These are phyloP conservation scores for Nephrotoma guestfalica DNA, from an alignment of 2,888 invertebrate genomes.

Conservation along the genomic window DNA sequence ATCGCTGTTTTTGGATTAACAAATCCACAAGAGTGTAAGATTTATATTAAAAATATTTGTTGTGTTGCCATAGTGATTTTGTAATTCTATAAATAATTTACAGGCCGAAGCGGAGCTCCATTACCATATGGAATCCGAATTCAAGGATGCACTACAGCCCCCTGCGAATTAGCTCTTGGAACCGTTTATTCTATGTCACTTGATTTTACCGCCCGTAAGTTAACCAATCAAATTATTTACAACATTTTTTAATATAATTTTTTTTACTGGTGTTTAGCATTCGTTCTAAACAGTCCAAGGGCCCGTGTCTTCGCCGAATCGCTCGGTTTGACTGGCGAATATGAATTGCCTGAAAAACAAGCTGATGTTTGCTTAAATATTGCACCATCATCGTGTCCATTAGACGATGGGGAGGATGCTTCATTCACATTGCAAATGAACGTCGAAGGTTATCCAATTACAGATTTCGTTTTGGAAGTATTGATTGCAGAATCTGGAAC, in stretches of 20 bases:
- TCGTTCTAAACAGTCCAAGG: not conserved
- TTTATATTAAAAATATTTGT: not conserved
- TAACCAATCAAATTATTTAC: not conserved
- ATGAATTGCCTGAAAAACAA: not conserved
- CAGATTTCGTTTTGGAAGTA: not conserved
- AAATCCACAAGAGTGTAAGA: not conserved
- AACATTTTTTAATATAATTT: not conserved
- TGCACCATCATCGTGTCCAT: not conserved
- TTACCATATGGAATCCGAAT: not conserved
- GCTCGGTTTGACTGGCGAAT: not conserved
- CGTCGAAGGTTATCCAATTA: not conserved
- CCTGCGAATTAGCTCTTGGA: not conserved
- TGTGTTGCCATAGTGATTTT: not conserved
- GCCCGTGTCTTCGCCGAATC: not conserved
- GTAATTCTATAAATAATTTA: not conserved
- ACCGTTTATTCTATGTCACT: not conserved
- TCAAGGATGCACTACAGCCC: not conserved
- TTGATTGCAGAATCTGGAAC: not conserved
- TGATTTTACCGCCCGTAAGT: not conserved
- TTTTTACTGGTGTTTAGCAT: not conserved
- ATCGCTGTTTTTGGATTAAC: not conserved
- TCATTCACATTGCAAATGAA: not conserved
- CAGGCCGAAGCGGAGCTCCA: not conserved
- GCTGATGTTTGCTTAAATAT: not conserved
- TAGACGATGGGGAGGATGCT: not conserved